These are phyloP conservation scores for Loripinus fragilis DNA, from an alignment of 2,888 invertebrate species.

Conservation along the genomic window DNA sequence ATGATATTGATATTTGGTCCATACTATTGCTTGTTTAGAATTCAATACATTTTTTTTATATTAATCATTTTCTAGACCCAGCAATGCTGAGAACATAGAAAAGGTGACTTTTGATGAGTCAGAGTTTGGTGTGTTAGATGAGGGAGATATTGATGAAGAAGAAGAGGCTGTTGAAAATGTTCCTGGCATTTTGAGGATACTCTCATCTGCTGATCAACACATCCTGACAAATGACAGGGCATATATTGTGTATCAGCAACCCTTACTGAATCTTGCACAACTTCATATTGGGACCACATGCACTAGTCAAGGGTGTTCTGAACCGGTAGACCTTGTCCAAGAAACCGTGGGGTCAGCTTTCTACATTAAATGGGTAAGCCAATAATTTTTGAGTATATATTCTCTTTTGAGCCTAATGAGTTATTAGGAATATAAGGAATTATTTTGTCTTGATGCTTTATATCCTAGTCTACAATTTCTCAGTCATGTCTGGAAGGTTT, in stretches of 20 bases:
- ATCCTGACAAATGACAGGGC: background rate
- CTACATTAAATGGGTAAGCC: conserved; percentile 2
- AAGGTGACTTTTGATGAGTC: background rate
- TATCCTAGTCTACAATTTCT: no score
- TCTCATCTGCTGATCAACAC: background rate
- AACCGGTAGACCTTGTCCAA: background rate
- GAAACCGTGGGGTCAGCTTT: conserved; percentile 13
- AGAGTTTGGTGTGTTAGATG: background rate
- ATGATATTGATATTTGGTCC: no score
- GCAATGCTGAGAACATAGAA: background rate
- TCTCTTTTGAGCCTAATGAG: no score
- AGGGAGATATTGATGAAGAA: background rate
- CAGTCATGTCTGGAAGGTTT: no score
- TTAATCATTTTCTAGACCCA: conserved; percentile 5
- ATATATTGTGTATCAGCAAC: conserved; percentile 1
- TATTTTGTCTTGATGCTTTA: no score
- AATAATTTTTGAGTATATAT: no score
- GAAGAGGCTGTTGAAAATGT: background rate
- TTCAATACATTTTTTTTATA: no score
- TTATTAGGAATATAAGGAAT: no score
- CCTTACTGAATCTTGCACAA: background rate
- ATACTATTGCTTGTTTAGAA: no score
- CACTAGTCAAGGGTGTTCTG: background rate
- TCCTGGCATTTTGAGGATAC: background rate
- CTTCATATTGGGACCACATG: background rate